Base-by-base conservation (phyloP, 1,140 invertebrate genomes). In the Caenorhabditis tropicalis region DNA sequence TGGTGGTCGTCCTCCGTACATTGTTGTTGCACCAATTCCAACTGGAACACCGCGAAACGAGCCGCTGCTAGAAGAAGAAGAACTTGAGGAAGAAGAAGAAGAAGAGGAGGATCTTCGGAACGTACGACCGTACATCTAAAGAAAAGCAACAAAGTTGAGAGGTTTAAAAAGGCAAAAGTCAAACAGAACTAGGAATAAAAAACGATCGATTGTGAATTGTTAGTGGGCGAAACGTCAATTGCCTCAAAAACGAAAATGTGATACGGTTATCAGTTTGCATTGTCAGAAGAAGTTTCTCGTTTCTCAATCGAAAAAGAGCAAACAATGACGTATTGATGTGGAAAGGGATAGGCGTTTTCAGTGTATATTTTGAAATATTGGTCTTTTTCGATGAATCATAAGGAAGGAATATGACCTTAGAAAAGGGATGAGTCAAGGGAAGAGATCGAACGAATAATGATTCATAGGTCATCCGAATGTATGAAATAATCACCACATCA, bases 241-340 rank as follows among this genome's bases (percentile, higher is more conserved):
- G 19, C 36, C 36, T 24, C 36, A 43, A 33, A 74, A 74, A 58
- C 21, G 53, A 58, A 4, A 74, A 74, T n/a, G 65, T 74, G 65
- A 74, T 74, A 74, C 65, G 36, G 65, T 74, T 74, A 74, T 74
- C 65, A 74, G 65, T 74, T 74, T 74, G 65, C 65, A 74, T 43
- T 74, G 65, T 74, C 65, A 74, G 65, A 43, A 74, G 65, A 74
- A 74, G 65, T 74, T 74, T 46, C 36, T 74, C 65, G 33, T 43
- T 65, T 65, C 19, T 36, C 58, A 33, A 65, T 65, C 29, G 58
- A 65, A 43, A n/a, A 74, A 74, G 36, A 43, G 65, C 65, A 74
- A 74, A 74, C 36, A 74, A 74, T 74, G 65, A 74, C 65, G 65
- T 74, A 74, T 39, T 43, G 10, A 4, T 19, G 12, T 74, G 33